Conservation (phyloP, 2,113 vertebrate species). For the Elgaria multicarinata region DNA sequence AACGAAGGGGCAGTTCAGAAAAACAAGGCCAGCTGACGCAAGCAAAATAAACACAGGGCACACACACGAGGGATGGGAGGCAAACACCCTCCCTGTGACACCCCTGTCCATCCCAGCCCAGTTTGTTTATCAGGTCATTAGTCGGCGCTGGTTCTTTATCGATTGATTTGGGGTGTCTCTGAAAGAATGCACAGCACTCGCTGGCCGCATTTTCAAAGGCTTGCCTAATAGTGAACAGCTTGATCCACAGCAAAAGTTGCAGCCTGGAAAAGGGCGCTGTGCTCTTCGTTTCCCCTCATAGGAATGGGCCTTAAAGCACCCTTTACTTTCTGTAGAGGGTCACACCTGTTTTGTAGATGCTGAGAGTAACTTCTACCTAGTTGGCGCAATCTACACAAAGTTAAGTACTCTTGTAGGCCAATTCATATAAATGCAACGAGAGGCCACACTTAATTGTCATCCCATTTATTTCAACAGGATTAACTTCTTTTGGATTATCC, state of each 20-base stretch:
- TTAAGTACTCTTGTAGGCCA: not conserved
- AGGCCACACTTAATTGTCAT: not conserved
- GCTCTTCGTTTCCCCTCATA: not conserved
- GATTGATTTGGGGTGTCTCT: not conserved
- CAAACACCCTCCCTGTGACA: not conserved
- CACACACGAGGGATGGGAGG: not conserved
- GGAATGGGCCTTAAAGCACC: not conserved
- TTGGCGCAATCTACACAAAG: not conserved
- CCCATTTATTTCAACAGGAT: not conserved
- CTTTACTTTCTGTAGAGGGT: not conserved
- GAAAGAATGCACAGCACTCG: not conserved
- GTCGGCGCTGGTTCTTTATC: not conserved
- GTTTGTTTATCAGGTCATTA: not conserved
- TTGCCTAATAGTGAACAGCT: not conserved
- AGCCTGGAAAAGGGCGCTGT: not conserved
- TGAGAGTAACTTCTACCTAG: not conserved
- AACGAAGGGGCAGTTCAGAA: constrained; percentile 1
- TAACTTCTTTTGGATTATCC: not conserved
- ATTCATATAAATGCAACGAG: not conserved
- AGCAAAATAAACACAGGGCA: not conserved
- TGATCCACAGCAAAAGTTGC: not conserved
- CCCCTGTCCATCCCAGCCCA: not conserved
- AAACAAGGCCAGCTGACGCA: constrained; percentile 28
- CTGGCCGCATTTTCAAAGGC: not conserved
- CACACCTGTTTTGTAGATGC: not conserved